phyloP scores from a whole-genome alignment of 2,888 invertebrate genomes.

The Diaperis boleti region DNA sequence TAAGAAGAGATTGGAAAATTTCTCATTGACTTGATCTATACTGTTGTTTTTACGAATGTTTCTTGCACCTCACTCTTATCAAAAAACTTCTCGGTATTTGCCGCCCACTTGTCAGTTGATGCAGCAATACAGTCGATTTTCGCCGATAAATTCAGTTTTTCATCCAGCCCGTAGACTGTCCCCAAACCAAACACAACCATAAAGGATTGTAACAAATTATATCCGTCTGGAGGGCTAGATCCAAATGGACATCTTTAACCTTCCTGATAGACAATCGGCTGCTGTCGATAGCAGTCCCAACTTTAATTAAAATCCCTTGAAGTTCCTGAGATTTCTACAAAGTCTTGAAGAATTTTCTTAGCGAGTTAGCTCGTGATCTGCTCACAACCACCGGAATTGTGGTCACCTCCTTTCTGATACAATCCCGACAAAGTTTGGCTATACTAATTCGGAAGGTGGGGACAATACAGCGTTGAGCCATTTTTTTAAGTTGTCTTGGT shows the following conservation, averaged over 20 bases:
- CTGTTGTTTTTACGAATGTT: too few relatives aligned
- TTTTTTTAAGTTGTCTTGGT: slow-evolving; percentile 79
- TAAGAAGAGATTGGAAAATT: too few relatives aligned
- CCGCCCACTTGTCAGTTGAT: too few relatives aligned
- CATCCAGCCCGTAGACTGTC: slow-evolving; percentile 83
- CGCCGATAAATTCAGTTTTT: too few relatives aligned
- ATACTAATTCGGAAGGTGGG: slow-evolving; percentile 81
- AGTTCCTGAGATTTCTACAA: slow-evolving; percentile 56
- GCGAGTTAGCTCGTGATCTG: slow-evolving; percentile 71
- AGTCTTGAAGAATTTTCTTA: slow-evolving; percentile 71
- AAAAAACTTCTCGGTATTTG: too few relatives aligned
- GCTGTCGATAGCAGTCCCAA: slow-evolving; percentile 79
- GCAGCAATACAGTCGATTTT: too few relatives aligned
- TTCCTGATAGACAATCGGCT: slow-evolving; percentile 79
- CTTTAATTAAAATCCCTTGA: slow-evolving; percentile 75
- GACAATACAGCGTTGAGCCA: slow-evolving; percentile 85
- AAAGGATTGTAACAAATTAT: slow-evolving; percentile 90
- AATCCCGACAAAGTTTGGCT: slow-evolving; percentile 81
- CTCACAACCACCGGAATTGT: not conserved
- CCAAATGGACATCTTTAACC: slow-evolving; percentile 85
- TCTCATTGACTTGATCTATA: too few relatives aligned
- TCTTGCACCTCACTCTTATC: too few relatives aligned
- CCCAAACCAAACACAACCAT: slow-evolving; percentile 90
- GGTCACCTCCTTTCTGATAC: slow-evolving; percentile 71
- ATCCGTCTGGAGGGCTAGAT: slow-evolving; percentile 83